Base-by-base conservation (phyloP, 2,888 invertebrate species). In the Lathronympha strigana region DNA sequence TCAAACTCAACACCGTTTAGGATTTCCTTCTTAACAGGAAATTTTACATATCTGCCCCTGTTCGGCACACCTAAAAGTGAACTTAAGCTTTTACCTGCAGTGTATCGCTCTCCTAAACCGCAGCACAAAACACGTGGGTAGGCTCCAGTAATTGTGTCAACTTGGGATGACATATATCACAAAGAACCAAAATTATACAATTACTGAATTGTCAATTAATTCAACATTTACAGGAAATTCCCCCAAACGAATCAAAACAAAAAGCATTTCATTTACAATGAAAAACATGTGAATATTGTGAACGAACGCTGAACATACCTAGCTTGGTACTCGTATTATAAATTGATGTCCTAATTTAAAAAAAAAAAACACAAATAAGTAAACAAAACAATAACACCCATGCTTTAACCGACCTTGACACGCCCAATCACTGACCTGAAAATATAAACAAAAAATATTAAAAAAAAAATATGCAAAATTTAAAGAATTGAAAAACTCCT, bases 371-470 rank as follows among this genome's bases (percentile, higher is more conserved):
- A 9, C 17, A 43, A 1, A 43, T 3, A 17, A 8, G 8, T 0
- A 19, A 19, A 43, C 25, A 8, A 53, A 38, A 25, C 38, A 36
- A 50, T 60, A 51, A 67, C 63, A 50, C 74, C 54, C 77, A 73
- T 80, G 78, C 80, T 73, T 69, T 68, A 67, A 83, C 83, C 71
- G 76, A 84, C 84, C 84, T 84, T 67, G 68, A 62, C 19, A 13
- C 68, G 25, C 68, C 23, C 13, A 40, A 49, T 28, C 70, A 84
- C 84, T 74, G 76, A 84, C 84, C 84, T 84, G 84, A 68, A 82
- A 83, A 72, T 66, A 76, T 57, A 79, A 76, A 60, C 72, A 72
- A 71, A 60, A 66, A 11, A n/a, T 13, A 53, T 51, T 63, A 49
- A 31, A 61, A 19, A 36, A 23, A 43, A n/a, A n/a, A n/a, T n/a